Conservation (phyloP, 1,140 invertebrate genomes). For the Drosophila gunungcola region DNA sequence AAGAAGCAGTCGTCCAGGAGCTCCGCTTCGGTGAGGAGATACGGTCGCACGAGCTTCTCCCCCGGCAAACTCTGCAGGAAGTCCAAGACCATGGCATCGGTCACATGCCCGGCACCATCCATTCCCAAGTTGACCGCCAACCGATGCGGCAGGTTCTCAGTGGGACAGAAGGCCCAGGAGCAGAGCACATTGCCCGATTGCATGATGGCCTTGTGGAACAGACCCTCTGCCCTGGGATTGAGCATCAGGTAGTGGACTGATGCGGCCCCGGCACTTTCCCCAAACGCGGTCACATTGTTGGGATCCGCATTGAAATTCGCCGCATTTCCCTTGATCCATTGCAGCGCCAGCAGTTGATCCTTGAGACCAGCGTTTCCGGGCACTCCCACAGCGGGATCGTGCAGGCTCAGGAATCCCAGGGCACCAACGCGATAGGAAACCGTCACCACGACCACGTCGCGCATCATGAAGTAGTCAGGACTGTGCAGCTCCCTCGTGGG, state of each 20-base stretch:
- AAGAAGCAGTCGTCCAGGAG: constrained; percentile 70
- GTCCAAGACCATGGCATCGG: constrained; percentile 58
- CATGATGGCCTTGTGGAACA: constrained; percentile 85
- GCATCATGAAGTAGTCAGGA: constrained; percentile 87
- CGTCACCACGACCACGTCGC: constrained; percentile 84
- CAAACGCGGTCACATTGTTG: constrained; percentile 75
- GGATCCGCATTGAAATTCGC: constrained; percentile 77
- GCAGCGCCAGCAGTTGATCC: constrained; percentile 85
- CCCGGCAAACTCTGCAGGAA: constrained; percentile 59
- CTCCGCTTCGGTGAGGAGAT: constrained; percentile 60
- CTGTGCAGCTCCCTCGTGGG: constrained; percentile 71
- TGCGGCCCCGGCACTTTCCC: constrained; percentile 83
- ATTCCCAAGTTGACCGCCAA: constrained; percentile 63
- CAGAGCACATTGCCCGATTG: constrained; percentile 85
- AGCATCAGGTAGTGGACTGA: constrained; percentile 85
- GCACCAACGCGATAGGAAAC: constrained; percentile 85
- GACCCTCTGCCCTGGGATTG: constrained; percentile 85
- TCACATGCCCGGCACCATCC: constrained; percentile 27
- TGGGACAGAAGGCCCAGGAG: constrained; percentile 84
- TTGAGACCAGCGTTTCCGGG: constrained; percentile 86
- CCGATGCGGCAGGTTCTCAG: constrained; percentile 54
- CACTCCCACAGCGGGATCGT: constrained; percentile 78
- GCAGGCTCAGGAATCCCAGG: constrained; percentile 87
- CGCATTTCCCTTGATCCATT: constrained; percentile 83
- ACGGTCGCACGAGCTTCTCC: constrained; percentile 55